Conservation (phyloP, 2,797 vertebrate genomes). For the Alectoris magna region DNA sequence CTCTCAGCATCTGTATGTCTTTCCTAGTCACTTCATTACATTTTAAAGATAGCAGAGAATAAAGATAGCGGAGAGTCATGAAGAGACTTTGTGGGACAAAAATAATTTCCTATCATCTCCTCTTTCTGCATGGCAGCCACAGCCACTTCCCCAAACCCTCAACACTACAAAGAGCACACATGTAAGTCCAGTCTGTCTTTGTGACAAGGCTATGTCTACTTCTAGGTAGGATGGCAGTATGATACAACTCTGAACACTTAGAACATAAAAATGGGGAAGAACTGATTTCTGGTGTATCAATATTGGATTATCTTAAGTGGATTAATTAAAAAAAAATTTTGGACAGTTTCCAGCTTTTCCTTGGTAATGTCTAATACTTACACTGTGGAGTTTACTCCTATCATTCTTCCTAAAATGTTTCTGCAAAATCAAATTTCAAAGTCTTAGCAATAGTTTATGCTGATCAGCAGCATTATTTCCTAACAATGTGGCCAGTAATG, state of each 20-base stretch:
- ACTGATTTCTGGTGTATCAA: background rate
- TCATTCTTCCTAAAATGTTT: background rate
- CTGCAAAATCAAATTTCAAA: background rate
- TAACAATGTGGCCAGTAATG: background rate
- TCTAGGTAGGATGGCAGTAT: background rate
- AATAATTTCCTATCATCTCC: background rate
- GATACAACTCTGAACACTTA: background rate
- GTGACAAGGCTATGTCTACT: background rate
- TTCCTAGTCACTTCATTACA: background rate
- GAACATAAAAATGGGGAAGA: background rate
- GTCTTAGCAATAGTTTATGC: background rate
- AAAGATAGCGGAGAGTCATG: no score
- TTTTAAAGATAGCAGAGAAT: background rate
- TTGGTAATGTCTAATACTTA: background rate
- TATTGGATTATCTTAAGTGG: background rate
- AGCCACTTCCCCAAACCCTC: background rate
- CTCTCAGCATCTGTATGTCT: background rate
- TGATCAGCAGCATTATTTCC: constrained; percentile 20
- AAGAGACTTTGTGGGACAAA: background rate
- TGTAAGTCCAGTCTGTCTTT: fast-evolving
- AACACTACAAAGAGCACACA: background rate
- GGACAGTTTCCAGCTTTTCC: background rate
- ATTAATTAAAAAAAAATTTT: background rate
- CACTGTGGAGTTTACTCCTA: background rate
- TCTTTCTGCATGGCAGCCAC: background rate